A percentile compares a stretch with the other conserved stretches of the same genome.
Conservation (phyloP, 2,797 vertebrate species). For the Enteromius thamalakanensis region DNA sequence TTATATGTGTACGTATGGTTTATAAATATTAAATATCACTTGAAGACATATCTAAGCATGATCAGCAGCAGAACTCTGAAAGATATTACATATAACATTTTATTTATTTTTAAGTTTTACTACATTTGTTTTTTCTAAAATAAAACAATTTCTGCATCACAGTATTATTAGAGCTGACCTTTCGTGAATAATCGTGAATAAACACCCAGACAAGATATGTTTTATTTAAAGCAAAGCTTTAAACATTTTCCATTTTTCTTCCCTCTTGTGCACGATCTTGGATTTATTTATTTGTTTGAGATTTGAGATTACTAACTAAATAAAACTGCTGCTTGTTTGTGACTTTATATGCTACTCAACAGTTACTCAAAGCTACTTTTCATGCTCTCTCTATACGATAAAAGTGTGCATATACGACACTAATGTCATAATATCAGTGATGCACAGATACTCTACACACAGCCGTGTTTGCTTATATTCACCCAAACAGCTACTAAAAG, state of each 20-base stretch:
- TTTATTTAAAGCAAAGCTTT: too few species aligned
- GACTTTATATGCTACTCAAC: not conserved
- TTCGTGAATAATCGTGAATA: too few species aligned
- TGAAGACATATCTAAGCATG: not conserved
- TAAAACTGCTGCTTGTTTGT: not conserved
- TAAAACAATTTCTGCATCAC: too few species aligned
- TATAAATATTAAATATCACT: not conserved
- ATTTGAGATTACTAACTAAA: not conserved
- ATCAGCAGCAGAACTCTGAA: not conserved
- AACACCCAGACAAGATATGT: not conserved
- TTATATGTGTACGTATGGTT: not conserved
- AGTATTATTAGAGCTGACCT: too few species aligned
- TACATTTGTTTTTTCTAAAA: too few species aligned
- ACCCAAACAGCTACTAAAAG: slow-evolving; percentile 7
- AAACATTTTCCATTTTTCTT: too few species aligned
- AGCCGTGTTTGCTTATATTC: not conserved
- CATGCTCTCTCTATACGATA: not conserved
- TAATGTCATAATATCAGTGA: not conserved
- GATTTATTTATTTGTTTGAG: too few species aligned
- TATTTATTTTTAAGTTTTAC: not conserved
- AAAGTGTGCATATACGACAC: not conserved
- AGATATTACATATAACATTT: not conserved
- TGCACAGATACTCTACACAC: not conserved
- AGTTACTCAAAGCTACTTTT: not conserved
- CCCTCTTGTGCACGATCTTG: too few species aligned